These are phyloP conservation scores for Anneissia japonica DNA, from an alignment of 35 echinoderm and acorn worm genomes.

Conservation along the genomic window DNA sequence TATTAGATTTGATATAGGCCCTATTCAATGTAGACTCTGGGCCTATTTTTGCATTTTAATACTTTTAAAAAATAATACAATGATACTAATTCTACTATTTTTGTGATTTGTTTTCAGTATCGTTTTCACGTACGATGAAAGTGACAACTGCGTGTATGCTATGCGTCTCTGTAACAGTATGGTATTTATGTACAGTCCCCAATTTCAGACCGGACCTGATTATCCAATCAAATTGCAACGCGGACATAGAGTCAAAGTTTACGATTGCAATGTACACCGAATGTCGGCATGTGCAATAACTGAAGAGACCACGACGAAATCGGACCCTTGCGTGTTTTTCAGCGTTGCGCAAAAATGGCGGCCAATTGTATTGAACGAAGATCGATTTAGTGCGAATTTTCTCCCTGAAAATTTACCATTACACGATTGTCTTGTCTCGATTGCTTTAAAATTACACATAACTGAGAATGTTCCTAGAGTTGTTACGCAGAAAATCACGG, in stretches of 20 bases:
- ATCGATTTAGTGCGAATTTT: neutral
- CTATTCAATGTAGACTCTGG: too few species aligned
- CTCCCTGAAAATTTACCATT: neutral
- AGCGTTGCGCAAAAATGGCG: neutral
- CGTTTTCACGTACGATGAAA: neutral
- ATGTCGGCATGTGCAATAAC: neutral
- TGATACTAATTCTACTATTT: too few species aligned
- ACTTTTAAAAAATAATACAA: too few species aligned
- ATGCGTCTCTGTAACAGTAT: neutral
- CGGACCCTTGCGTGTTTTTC: neutral
- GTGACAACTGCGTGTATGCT: neutral
- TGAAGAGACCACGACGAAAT: neutral
- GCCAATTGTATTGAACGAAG: neutral
- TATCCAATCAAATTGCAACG: neutral
- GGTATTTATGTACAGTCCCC: neutral
- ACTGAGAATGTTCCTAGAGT: neutral
- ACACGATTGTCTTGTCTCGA: neutral
- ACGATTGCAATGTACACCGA: neutral
- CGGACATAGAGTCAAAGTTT: neutral
- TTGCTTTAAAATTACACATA: neutral
- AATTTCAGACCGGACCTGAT: neutral
- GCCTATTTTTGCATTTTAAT: too few species aligned
- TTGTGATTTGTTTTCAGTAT: neutral
- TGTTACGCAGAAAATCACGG: neutral
- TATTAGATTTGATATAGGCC: too few species aligned